Base-by-base conservation (phyloP, 2,113 vertebrate genomes). In the Lipophrys pholis region DNA sequence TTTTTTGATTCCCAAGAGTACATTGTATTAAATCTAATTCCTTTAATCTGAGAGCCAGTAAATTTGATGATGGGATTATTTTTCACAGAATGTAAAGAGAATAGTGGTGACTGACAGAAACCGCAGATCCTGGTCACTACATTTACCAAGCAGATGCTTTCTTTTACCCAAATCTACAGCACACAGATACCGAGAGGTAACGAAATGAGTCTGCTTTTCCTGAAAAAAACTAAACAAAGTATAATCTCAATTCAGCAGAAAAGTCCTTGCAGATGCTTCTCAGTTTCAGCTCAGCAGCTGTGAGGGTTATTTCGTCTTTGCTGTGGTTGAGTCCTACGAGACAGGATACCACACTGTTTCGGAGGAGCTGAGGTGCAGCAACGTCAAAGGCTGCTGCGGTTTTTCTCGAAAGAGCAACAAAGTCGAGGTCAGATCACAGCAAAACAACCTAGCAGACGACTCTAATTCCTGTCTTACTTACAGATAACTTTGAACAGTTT, bases 211-310 rank as follows among this genome's bases (percentile, higher is more conserved):
- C 49, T 3, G 11, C 10, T n/a, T 11, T 61, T 35, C n/a, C 6
- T 2, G 2, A 30, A 30, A 30, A 30, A 30, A 30, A 30, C n/a
- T n/a, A 70, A 73, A 52, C 50, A 69, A 45, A 82, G 36, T 54
- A 3, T 10, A 58, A 77, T 60, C 40, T 51, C 76, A 89, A 79
- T 84, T 40, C 0, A 41, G 78, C 64, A 81, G 64, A 83, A 12
- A 69, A 1, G 6, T 41, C 16, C 53, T 9, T 11, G 8, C 39
- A 8, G 50, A 51, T 53, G 14, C 42, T 0, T 87, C 59, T 88
- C 67, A 48, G 69, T 91, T 89, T 86, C 81, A 61, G 17, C 8
- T 57, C 38, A 14, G 12, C 90, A 91, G 84, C 84, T 91, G 88
- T 59, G 3, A 3, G 10, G 12, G 2, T 49, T 16, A 8, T 63